Evolutionary conservation across 2,888 invertebrate species (phyloP).

Genomic region (Drosophila kokeensis): DNA sequence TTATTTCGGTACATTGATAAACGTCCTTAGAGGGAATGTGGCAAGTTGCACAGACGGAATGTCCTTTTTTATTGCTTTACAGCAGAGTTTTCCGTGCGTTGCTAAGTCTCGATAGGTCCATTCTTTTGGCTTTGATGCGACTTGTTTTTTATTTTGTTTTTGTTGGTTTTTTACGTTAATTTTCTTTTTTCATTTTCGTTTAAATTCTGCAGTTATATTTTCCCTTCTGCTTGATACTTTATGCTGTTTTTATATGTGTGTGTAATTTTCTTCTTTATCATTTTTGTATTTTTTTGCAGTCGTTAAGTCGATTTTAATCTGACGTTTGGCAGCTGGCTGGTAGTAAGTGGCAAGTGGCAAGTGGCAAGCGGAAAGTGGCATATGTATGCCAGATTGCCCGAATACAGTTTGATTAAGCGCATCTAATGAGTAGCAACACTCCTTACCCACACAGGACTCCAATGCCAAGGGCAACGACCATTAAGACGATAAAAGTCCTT

Average conservation of each 20-base stretch:
- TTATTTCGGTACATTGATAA: background rate
- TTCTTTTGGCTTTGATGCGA: constrained; percentile 15
- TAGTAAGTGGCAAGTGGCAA: constrained; percentile 8
- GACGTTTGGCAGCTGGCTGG: constrained; percentile 6
- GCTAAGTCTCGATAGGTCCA: background rate
- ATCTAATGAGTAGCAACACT: constrained; percentile 45
- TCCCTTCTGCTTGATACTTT: background rate
- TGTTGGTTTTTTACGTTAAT: constrained; percentile 28
- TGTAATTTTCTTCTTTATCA: background rate
- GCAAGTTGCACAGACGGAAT: background rate
- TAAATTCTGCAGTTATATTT: constrained; percentile 8
- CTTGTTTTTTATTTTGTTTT: constrained; percentile 11
- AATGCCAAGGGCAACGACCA: constrained; percentile 7
- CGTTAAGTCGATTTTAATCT: constrained; percentile 35
- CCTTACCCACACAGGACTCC: constrained; percentile 2
- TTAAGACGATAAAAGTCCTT: constrained; percentile 12
- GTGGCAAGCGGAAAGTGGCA: constrained; percentile 9
- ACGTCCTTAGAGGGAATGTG: background rate
- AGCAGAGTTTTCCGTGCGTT: background rate
- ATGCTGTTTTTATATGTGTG: background rate
- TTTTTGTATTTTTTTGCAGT: background rate
- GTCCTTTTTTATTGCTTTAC: background rate
- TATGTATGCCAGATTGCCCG: constrained; percentile 29
- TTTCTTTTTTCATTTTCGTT: constrained; percentile 12
- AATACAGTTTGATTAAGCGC: constrained; percentile 50